phyloP scores from a whole-genome alignment of 2,797 vertebrate genomes.

The Miichthys miiuy region DNA sequence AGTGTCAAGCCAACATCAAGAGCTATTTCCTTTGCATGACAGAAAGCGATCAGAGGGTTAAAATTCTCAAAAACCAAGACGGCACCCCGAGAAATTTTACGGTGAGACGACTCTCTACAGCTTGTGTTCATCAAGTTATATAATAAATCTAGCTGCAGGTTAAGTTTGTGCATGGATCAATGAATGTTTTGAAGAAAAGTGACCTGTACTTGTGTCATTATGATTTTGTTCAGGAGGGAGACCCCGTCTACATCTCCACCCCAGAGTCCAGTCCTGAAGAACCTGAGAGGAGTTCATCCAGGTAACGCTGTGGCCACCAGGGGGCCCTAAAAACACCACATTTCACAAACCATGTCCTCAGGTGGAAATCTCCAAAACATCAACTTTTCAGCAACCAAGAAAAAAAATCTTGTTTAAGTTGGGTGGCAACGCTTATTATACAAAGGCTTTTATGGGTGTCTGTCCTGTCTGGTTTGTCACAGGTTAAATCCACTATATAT shows the following conservation, averaged over 20 bases:
- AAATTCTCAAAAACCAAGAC: constrained; percentile 84
- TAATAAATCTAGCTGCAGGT: neutral
- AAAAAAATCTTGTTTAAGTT: neutral
- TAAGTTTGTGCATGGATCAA: neutral
- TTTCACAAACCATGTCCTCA: neutral
- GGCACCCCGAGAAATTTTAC: constrained; percentile 81
- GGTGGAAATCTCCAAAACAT: neutral
- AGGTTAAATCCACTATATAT: too few relatives aligned
- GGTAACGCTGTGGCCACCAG: constrained; percentile 61
- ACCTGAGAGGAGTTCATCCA: constrained; percentile 75
- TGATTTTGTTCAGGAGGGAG: constrained; percentile 79
- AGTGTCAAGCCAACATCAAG: constrained; percentile 88
- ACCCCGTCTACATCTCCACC: constrained; percentile 82
- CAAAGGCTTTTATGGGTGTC: neutral
- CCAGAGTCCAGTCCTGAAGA: constrained; percentile 76
- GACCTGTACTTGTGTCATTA: neutral
- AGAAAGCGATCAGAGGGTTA: constrained; percentile 85
- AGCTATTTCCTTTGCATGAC: constrained; percentile 87
- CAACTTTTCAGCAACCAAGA: neutral
- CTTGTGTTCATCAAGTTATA: neutral
- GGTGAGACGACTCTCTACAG: constrained; percentile 57
- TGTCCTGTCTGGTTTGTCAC: too few relatives aligned
- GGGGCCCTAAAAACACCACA: neutral
- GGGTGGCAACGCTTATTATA: neutral
- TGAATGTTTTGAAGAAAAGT: neutral